These are phyloP conservation scores for Spheniscus mendiculus DNA, from an alignment of 2,113 vertebrate genomes.

Conservation along the genomic window DNA sequence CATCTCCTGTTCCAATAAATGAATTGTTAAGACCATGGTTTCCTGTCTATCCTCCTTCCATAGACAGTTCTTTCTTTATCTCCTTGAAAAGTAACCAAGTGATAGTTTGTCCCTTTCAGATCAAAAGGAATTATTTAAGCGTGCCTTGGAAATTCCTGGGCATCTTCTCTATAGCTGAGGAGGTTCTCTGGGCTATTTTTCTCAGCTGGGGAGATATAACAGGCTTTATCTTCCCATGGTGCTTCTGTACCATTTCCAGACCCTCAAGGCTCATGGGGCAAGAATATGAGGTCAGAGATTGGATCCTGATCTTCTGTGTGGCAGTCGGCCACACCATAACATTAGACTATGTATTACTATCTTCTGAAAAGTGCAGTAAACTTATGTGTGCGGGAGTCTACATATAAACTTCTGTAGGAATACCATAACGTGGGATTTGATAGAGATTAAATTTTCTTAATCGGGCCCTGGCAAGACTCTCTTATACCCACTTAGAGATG, in stretches of 20 bases:
- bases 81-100: background rate
- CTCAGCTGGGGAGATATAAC: background rate
- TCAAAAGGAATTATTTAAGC: background rate
- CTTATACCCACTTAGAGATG: background rate
- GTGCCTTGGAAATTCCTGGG: background rate
- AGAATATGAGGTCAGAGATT: background rate
- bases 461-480: background rate
- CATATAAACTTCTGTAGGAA: background rate
- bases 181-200: background rate
- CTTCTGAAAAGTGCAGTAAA: background rate
- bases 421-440: background rate
- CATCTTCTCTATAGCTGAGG: background rate
- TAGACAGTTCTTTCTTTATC: background rate
- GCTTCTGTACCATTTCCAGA: constrained; percentile 14
- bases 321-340: background rate
- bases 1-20: background rate
- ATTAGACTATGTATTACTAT: background rate
- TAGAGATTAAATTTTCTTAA: background rate
- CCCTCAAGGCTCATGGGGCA: background rate
- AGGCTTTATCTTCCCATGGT: background rate
- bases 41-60: background rate
- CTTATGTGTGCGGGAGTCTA: background rate
- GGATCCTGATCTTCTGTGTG: background rate
- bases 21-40: background rate
- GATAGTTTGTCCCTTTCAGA: background rate